These are phyloP conservation scores for Ophonus ardosiacus DNA, from an alignment of 2,888 invertebrate genomes.

Conservation along the genomic window DNA sequence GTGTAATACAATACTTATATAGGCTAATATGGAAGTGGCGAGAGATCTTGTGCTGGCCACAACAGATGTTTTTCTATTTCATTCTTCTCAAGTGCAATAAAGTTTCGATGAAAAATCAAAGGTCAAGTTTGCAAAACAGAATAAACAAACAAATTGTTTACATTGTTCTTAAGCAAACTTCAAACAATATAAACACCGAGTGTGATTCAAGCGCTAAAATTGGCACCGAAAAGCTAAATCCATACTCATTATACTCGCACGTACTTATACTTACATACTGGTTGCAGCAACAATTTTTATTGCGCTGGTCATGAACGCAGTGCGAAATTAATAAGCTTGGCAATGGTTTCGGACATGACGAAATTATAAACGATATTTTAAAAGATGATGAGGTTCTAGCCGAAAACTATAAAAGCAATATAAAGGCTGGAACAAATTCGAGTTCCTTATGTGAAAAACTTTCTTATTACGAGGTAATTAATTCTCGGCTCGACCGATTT, in stretches of 20 bases:
- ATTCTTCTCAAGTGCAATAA: slow-evolving; percentile 13
- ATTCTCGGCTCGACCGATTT: too few relatives aligned
- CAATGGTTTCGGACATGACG: background rate
- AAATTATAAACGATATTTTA: background rate
- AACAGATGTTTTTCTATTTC: too few relatives aligned
- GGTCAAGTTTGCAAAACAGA: slow-evolving; percentile 31
- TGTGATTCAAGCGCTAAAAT: slow-evolving; percentile 29
- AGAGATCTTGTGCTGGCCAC: too few relatives aligned
- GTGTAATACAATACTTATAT: too few relatives aligned
- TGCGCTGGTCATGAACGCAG: slow-evolving; percentile 35
- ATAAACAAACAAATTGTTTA: background rate
- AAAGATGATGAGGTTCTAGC: too few relatives aligned
- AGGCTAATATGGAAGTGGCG: too few relatives aligned
- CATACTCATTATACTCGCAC: background rate
- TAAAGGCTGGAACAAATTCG: background rate
- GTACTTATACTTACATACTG: too few relatives aligned
- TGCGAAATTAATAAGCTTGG: slow-evolving; percentile 38
- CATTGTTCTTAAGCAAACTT: background rate
- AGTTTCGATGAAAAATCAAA: slow-evolving; percentile 12
- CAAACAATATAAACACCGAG: slow-evolving; percentile 30
- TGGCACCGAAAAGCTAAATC: slow-evolving; percentile 31
- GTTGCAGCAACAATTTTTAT: slow-evolving; percentile 20
- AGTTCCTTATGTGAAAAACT: too few relatives aligned
- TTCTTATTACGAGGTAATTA: too few relatives aligned
- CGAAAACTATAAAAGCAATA: too few relatives aligned